Base-by-base conservation (phyloP, 2,888 invertebrate genomes). In the Drosophila bunnanda region DNA sequence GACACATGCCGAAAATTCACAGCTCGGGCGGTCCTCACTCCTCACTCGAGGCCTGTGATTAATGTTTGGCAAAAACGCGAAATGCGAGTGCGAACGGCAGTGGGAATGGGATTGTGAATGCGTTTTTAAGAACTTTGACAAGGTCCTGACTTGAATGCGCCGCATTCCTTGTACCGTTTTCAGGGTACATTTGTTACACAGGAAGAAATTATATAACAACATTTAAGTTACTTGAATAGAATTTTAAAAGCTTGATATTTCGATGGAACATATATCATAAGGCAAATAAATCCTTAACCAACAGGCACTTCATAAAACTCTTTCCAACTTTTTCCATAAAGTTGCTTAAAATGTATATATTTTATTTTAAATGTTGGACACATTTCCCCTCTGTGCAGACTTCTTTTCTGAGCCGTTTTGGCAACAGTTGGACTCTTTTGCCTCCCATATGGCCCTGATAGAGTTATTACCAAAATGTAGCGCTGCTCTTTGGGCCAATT, bases 381-480 rank as follows among this genome's bases (percentile, higher is more conserved):
- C 2, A 32, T 44, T 34, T 34, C 6, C 34, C 25, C 30, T 22
- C 38, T 22, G 38, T 55, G 53, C 34, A 62, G 65, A 58, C 76
- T 75, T 68, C 77, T 69, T 74, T 50, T 57, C 53, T 22, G 25
- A 32, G 46, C 25, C 17, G 28, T 44, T 60, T 65, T 75, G 64
- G 75, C 65, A 71, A 71, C 83, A 86, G 86, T 77, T 88, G 80
- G 65, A n/a, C 61, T 22, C 28, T 66, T 90, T 10, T 10, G 91
- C 92, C 92, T 90, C 91, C 92, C 91, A 92, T 91, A 91, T 89
- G 90, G 92, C 58, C 52, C 34, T 91, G 91, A 92, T 91, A 91
- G 91, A 92, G 92, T 92, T 92, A 92, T 92, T 92, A 92, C 92
- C 89, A 84, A 91, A 91, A 88, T 88, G 79, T 80, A 78, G 79